Percentiles rank a stretch among this genome's conserved stretches.
phyloP scores from a whole-genome alignment of 2,797 vertebrate species.

The Tenualosa ilisha region DNA sequence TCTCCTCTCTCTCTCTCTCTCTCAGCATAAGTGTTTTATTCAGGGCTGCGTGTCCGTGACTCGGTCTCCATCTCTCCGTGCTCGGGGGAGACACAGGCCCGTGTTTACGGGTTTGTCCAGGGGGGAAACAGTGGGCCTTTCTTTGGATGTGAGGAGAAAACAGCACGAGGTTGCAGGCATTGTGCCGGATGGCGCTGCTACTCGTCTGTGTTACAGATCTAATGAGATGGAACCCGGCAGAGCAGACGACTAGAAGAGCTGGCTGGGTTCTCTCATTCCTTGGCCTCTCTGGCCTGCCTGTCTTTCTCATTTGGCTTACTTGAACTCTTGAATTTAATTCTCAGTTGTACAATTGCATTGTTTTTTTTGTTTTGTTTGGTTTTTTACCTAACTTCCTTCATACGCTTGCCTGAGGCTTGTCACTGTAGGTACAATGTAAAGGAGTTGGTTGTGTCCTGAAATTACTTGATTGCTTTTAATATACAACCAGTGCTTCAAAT shows the following conservation, averaged over 20 bases:
- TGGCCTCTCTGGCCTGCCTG: background rate
- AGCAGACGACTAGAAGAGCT: background rate
- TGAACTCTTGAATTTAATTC: too few relatives aligned
- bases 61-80: background rate
- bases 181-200: background rate
- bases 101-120: slow-evolving; percentile 5
- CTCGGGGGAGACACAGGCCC: background rate
- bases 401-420: too few relatives aligned
- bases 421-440: background rate
- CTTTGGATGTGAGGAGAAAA: background rate
- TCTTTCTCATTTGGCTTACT: too few relatives aligned
- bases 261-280: background rate
- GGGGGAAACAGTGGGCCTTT: background rate
- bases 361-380: background rate
- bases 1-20: background rate
- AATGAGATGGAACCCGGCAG: slow-evolving; percentile 6
- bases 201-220: background rate
- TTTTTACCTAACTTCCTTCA: background rate
- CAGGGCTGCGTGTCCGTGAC: background rate
- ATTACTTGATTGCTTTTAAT: background rate
- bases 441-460: background rate
- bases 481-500: background rate
- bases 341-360: too few relatives aligned
- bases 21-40: background rate
- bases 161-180: slow-evolving; percentile 16